These are phyloP conservation scores for Plebejus argus DNA, from an alignment of 2,888 invertebrate genomes.

Conservation along the genomic window DNA sequence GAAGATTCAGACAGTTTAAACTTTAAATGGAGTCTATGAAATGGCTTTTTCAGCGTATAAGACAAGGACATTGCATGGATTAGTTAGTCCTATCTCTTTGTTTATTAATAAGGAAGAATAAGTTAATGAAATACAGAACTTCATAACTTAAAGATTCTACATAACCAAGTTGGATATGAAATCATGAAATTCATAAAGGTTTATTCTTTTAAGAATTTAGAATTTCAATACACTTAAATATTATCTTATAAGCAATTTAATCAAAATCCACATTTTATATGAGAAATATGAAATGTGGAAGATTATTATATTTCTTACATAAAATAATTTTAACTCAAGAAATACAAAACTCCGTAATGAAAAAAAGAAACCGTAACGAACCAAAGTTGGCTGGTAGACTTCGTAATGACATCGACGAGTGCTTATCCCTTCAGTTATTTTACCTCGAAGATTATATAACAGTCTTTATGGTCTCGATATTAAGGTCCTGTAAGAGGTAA, in stretches of 20 bases:
- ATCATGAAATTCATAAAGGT: too few relatives aligned
- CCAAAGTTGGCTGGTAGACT: neutral
- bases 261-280: neutral
- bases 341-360: neutral
- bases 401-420: neutral
- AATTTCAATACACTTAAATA: too few relatives aligned
- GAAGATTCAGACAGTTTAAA: neutral
- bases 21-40: too few relatives aligned
- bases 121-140: too few relatives aligned
- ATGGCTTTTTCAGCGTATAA: neutral
- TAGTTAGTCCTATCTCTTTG: too few relatives aligned
- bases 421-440: neutral
- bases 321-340: neutral
- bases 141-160: too few relatives aligned
- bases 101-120: too few relatives aligned
- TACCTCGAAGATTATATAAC: neutral
- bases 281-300: neutral
- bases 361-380: conserved; percentile 9
- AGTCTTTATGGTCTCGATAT: too few relatives aligned
- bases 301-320: neutral
- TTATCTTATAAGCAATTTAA: neutral
- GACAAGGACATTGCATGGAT: neutral
- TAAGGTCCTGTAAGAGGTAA: too few relatives aligned
- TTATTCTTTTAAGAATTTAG: too few relatives aligned
- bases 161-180: too few relatives aligned